phyloP scores from a whole-genome alignment of 2,113 vertebrate species.

The Puma concolor region DNA sequence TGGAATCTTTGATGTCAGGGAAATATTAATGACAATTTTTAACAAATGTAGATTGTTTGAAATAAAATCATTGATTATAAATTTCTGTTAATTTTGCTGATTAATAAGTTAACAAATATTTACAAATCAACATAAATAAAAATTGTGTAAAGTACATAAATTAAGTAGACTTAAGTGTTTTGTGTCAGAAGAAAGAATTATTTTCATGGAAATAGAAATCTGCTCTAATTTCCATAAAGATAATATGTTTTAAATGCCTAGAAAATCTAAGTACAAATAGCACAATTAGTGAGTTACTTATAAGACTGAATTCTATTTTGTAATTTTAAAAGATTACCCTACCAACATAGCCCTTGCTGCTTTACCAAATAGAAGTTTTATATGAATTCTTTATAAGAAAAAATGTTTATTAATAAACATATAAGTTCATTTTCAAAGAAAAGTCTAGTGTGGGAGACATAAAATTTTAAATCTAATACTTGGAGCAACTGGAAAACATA shows the following conservation, averaged over 20 bases:
- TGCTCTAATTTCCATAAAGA: neutral
- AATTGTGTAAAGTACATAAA: neutral
- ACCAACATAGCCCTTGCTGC: neutral
- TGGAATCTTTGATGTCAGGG: neutral
- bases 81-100: neutral
- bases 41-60: neutral
- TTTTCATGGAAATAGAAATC: constrained; percentile 5
- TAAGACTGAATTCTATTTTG: neutral
- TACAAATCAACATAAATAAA: neutral
- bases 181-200: neutral
- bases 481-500: neutral
- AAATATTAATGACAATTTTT: neutral
- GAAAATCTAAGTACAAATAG: constrained; percentile 29
- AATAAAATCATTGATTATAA: neutral
- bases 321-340: constrained; percentile 15
- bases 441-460: neutral
- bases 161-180: neutral
- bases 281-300: neutral
- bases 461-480: neutral
- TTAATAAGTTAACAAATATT: neutral
- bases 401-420: neutral
- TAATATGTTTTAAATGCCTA: neutral
- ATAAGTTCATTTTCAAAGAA: neutral
- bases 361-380: neutral
- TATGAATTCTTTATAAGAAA: neutral